phyloP scores from a whole-genome alignment of 2,113 vertebrate genomes.

The Turdus rufiventris region DNA sequence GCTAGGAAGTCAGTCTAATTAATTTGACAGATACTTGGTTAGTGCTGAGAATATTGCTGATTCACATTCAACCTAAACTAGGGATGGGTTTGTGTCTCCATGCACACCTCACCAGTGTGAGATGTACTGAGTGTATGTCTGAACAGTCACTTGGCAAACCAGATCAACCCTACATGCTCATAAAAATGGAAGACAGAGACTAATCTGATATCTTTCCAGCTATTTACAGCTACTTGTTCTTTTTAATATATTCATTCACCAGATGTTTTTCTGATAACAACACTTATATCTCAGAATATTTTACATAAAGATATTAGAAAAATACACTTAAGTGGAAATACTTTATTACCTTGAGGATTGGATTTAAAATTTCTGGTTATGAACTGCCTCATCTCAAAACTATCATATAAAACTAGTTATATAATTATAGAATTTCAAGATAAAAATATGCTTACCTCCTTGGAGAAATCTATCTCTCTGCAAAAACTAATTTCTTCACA shows the following conservation, averaged over 20 bases:
- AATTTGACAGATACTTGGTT: not conserved
- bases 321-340: not conserved
- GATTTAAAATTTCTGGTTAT: not conserved
- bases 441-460: not conserved
- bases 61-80: not conserved
- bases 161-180: not conserved
- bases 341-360: not conserved
- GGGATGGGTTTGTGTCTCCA: not conserved
- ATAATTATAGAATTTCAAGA: not conserved
- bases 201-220: not conserved
- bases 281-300: not conserved
- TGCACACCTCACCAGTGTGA: not conserved
- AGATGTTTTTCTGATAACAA: not conserved
- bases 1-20: not conserved
- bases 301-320: not conserved
- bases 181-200: not conserved
- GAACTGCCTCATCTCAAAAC: not conserved
- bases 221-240: constrained; percentile 5
- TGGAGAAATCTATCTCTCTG: not conserved
- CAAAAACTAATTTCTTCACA: constrained; percentile 4
- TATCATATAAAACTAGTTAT: not conserved
- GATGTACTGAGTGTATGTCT: not conserved
- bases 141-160: not conserved
- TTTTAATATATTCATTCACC: constrained; percentile 14
- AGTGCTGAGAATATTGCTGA: not conserved